phyloP scores from a whole-genome alignment of 2,888 invertebrate genomes.

The Amphimallon solstitiale region DNA sequence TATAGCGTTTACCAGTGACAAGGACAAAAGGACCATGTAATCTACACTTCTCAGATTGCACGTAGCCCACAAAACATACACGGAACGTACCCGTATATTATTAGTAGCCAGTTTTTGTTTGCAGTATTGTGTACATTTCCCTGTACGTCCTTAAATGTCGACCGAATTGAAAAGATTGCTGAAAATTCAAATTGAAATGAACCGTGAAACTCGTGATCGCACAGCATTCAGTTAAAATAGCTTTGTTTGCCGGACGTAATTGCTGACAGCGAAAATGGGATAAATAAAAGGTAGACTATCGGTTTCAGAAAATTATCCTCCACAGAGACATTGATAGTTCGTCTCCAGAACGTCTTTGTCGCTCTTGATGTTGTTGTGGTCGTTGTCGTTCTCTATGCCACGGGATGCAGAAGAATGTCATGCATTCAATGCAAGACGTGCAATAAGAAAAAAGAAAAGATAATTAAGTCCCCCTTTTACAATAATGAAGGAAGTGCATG shows the following conservation, averaged over 20 bases:
- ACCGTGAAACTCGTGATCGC: constrained; percentile 44
- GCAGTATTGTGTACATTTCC: background rate
- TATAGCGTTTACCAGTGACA: constrained; percentile 15
- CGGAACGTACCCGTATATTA: constrained; percentile 16
- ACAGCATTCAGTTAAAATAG: constrained; percentile 45
- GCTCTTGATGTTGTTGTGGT: constrained; percentile 27
- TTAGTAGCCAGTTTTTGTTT: constrained; percentile 29
- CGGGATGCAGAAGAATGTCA: constrained; percentile 4
- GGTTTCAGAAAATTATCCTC: constrained; percentile 43
- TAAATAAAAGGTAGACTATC: constrained; percentile 44
- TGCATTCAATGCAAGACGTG: constrained; percentile 11
- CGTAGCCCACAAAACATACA: background rate
- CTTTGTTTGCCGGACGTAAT: constrained; percentile 48
- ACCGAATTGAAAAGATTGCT: constrained; percentile 36
- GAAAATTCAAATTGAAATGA: constrained; percentile 43
- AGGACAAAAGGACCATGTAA: constrained; percentile 25
- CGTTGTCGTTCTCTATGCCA: background rate
- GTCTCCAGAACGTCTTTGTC: constrained; percentile 37
- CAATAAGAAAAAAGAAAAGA: constrained; percentile 25
- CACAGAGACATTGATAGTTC: constrained; percentile 44
- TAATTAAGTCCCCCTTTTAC: constrained; percentile 17
- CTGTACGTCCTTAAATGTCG: constrained; percentile 7
- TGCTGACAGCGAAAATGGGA: constrained; percentile 43
- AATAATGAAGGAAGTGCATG: constrained; percentile 9
- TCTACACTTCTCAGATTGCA: constrained; percentile 30